These are phyloP conservation scores for Sorex fumeus DNA, from an alignment of 2,113 vertebrate species.

Conservation along the genomic window DNA sequence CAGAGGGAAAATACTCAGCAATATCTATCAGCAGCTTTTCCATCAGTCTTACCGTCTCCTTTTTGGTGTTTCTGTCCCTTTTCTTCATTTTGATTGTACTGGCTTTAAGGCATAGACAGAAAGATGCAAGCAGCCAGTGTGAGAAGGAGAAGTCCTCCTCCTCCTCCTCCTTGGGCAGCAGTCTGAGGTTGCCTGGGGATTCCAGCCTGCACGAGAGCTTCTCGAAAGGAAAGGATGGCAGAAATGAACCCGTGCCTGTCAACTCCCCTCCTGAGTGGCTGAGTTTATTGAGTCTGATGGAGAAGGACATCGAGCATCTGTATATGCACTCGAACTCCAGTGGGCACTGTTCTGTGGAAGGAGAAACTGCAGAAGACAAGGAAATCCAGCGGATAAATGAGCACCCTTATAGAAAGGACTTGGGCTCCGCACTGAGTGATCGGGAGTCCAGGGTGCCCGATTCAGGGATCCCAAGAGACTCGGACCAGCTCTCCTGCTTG, in stretches of 20 bases:
- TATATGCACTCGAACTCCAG: constrained; percentile 91
- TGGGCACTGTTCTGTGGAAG: constrained; percentile 92
- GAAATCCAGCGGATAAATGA: constrained; percentile 95
- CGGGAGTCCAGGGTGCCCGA: constrained; percentile 85
- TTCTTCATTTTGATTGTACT: constrained; percentile 87
- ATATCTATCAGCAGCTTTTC: constrained; percentile 86
- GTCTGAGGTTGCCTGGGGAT: constrained; percentile 58
- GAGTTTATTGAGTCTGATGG: constrained; percentile 82
- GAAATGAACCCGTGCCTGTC: constrained; percentile 66
- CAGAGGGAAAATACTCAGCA: constrained; percentile 81
- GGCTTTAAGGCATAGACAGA: constrained; percentile 90
- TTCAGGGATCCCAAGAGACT: constrained; percentile 90
- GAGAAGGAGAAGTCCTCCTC: constrained; percentile 83
- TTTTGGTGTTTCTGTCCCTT: constrained; percentile 90
- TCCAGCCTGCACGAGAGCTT: constrained; percentile 45
- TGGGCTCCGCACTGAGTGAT: constrained; percentile 78
- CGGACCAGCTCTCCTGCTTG: constrained; percentile 90
- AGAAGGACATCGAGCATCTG: constrained; percentile 82
- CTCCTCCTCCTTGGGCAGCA: constrained; percentile 73
- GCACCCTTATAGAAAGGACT: constrained; percentile 87
- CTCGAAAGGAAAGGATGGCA: constrained; percentile 75
- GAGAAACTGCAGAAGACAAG: constrained; percentile 94
- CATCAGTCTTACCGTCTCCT: constrained; percentile 88
- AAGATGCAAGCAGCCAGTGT: constrained; percentile 79
- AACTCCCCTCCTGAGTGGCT: constrained; percentile 87